phyloP scores from a whole-genome alignment of 2,888 invertebrate species.

The Ellobium chinense region DNA sequence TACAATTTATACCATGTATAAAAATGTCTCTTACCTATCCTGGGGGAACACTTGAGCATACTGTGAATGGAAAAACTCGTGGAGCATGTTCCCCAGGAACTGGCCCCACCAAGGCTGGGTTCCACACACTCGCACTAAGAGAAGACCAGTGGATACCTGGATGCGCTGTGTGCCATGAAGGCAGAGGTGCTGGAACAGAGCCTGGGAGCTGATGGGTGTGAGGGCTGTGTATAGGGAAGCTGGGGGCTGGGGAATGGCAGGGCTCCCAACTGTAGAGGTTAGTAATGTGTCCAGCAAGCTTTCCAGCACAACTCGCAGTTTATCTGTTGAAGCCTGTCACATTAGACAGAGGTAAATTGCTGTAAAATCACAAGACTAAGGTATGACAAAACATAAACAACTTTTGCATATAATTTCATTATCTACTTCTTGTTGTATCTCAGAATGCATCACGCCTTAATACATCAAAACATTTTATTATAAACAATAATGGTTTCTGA shows the following conservation, averaged over 20 bases:
- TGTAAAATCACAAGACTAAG: no score
- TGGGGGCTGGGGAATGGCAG: constrained; percentile 79
- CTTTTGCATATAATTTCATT: no score
- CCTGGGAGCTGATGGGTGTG: constrained; percentile 79
- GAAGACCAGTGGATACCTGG: constrained; percentile 82
- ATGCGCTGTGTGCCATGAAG: constrained; percentile 88
- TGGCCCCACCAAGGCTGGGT: constrained; percentile 93
- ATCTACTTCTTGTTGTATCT: no score
- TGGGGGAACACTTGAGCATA: constrained; percentile 90
- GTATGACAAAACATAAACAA: no score
- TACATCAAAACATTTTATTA: no score
- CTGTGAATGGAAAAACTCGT: constrained; percentile 88
- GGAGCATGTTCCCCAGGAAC: constrained; percentile 90
- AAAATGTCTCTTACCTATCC: constrained; percentile 90
- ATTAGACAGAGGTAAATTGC: not conserved
- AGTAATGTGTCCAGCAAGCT: constrained; percentile 89
- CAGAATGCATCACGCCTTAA: no score
- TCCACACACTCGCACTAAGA: constrained; percentile 88
- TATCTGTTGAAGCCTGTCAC: constrained; percentile 87
- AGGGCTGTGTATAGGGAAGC: constrained; percentile 69
- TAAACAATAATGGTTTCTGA: no score
- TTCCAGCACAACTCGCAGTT: constrained; percentile 89
- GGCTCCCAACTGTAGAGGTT: constrained; percentile 67
- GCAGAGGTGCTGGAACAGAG: constrained; percentile 86
- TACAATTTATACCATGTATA: no score